Evolutionary conservation across 2,888 invertebrate genomes (phyloP), one percentile per base, ranked within the genome.

Genomic region (Leptogaster cylindrica): DNA sequence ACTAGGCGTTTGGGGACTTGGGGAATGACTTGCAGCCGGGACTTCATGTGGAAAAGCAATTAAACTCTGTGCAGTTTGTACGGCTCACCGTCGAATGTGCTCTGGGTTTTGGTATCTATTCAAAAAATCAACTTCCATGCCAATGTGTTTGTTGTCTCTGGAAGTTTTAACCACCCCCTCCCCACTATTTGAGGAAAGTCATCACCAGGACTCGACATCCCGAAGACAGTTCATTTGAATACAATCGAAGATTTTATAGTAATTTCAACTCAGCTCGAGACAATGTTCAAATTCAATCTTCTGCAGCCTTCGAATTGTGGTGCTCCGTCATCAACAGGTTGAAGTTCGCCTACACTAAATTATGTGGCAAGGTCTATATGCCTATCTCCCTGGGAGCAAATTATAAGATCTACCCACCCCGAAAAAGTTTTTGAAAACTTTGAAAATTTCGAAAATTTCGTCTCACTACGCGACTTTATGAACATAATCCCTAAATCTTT

Each of bases 11-110:
- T 14, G 28, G 61, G 44, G 44, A 18, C 27, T 25, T 16, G 39
- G 5, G 23, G 27, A 80, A 81, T 82, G 80, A 83, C 84, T 84
- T 84, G 84, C 84, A 83, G 81, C 76, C 79, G n/a, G n/a, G 77
- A 78, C 83, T 84, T 83, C 83, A 81, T 82, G 81, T 79, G 78
- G 80, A 78, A 73, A 73, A 72, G 73, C 71, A 72, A 73, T 72
- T 73, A 73, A 73, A 70, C 69, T 71, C 70, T 68, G 72, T 70
- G 31, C 55, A 23, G 41, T 41, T 18, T n/a, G n/a, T n/a, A n/a
- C n/a, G n/a, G n/a, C n/a, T n/a, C n/a, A n/a, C n/a, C n/a, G n/a
- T n/a, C n/a, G n/a, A n/a, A n/a, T n/a, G n/a, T n/a, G n/a, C n/a
- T n/a, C n/a, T n/a, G n/a, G n/a, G n/a, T n/a, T n/a, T n/a, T n/a